These are phyloP conservation scores for Oedothorax gibbosus DNA, from an alignment of 1,140 invertebrate genomes.

Conservation along the genomic window DNA sequence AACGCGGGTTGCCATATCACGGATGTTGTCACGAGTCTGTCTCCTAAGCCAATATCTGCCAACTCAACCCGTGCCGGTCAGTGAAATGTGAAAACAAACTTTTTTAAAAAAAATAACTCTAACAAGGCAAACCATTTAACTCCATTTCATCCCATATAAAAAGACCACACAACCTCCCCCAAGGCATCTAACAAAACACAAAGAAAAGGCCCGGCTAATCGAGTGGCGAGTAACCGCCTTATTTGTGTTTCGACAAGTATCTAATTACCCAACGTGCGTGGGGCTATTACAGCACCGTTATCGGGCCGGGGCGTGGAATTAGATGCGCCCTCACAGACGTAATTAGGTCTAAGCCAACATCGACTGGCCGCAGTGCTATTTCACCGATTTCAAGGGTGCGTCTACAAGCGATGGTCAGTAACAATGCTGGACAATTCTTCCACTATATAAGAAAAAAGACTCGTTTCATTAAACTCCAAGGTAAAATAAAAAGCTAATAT, in stretches of 20 bases:
- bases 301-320: conserved; percentile 28
- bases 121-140: no score
- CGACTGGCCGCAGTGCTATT: conserved; percentile 41
- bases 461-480: no score
- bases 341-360: conserved; percentile 56
- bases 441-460: no score
- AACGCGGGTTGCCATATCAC: no score
- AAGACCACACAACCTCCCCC: neutral
- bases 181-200: neutral
- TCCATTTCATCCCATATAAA: no score
- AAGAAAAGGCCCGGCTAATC: conserved; percentile 8
- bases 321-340: conserved; percentile 35
- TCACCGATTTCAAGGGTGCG: neutral
- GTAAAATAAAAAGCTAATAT: no score
- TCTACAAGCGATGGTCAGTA: neutral
- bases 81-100: no score
- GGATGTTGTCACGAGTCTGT: no score
- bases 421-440: no score
- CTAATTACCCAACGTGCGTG: conserved; percentile 48
- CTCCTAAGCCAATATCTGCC: no score
- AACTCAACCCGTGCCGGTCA: no score
- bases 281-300: conserved; percentile 48
- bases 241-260: conserved; percentile 59
- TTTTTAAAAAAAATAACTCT: no score
- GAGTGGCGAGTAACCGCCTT: conserved; percentile 48